These are phyloP conservation scores for Neogobius melanostomus DNA, from an alignment of 2,113 vertebrate genomes.

Conservation along the genomic window DNA sequence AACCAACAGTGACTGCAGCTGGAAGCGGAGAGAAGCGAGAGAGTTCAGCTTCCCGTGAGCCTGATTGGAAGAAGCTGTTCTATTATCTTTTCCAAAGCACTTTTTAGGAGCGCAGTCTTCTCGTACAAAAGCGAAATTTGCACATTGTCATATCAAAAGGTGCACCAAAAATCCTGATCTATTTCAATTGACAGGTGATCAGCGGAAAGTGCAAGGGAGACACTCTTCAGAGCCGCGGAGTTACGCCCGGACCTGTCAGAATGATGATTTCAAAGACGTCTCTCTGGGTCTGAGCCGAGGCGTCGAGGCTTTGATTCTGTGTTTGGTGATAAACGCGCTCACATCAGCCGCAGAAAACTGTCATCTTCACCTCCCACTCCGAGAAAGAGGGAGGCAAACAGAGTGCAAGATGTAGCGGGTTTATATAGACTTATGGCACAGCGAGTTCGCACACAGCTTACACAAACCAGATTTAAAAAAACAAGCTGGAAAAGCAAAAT, in stretches of 20 bases:
- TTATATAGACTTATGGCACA: no score
- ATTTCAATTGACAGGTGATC: conserved; percentile 44
- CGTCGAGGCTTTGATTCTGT: conserved; percentile 50
- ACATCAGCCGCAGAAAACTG: conserved; percentile 55
- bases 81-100: no score
- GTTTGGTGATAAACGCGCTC: conserved; percentile 50
- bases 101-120: no score
- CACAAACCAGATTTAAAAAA: no score
- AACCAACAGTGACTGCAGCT: no score
- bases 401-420: no score
- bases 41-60: no score
- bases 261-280: conserved; percentile 36
- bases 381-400: conserved; percentile 19
- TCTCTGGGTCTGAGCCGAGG: conserved; percentile 38
- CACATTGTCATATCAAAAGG: neutral
- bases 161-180: neutral
- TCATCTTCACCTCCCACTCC: conserved; percentile 40
- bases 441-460: no score
- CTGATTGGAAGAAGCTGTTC: no score
- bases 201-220: conserved; percentile 1
- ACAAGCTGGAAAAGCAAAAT: no score
- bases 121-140: no score
- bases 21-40: no score
- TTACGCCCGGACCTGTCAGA: conserved; percentile 36
- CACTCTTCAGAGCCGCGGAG: conserved; percentile 7